Conservation (phyloP, 2,888 invertebrate species). For the Nemapogon koenigi region DNA sequence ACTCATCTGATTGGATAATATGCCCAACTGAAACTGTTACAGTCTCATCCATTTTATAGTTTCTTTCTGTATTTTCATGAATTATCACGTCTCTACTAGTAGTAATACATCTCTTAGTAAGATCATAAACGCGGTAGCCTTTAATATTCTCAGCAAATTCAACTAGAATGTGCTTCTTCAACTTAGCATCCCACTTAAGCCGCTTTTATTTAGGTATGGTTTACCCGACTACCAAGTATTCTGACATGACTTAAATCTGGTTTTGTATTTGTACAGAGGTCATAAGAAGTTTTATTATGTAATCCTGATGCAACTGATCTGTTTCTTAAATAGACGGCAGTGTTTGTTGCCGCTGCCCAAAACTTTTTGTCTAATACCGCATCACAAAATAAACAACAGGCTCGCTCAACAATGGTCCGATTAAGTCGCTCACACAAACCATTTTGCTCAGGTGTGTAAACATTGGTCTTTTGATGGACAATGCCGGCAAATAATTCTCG, state of each 20-base stretch:
- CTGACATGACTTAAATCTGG: conserved; percentile 1
- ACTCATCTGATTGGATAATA: neutral
- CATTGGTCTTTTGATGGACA: conserved; percentile 10
- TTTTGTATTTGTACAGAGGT: neutral
- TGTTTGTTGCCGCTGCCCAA: conserved; percentile 10
- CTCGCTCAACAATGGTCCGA: conserved; percentile 14
- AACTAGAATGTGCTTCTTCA: conserved; percentile 9
- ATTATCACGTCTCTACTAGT: neutral
- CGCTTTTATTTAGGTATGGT: neutral
- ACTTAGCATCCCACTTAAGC: conserved; percentile 11
- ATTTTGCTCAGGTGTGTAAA: conserved; percentile 13
- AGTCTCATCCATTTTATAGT: neutral
- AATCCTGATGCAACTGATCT: conserved; percentile 14
- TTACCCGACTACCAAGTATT: too few species aligned
- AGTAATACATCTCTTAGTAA: neutral
- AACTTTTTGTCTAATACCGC: conserved; percentile 11
- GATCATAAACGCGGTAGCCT: neutral
- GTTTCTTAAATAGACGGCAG: conserved; percentile 12
- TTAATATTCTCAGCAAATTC: neutral
- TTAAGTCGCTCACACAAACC: conserved; percentile 12
- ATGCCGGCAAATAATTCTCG: conserved; percentile 10
- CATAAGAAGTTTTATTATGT: conserved; percentile 11
- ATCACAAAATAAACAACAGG: conserved; percentile 12
- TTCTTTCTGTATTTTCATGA: neutral
- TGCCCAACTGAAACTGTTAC: neutral